Percentiles rank a stretch among this genome's conserved stretches.
These are phyloP conservation scores for Aurelia aurita DNA, from an alignment of 30 jellyfish, hydroid and myxozoan species.

Conservation along the genomic window DNA sequence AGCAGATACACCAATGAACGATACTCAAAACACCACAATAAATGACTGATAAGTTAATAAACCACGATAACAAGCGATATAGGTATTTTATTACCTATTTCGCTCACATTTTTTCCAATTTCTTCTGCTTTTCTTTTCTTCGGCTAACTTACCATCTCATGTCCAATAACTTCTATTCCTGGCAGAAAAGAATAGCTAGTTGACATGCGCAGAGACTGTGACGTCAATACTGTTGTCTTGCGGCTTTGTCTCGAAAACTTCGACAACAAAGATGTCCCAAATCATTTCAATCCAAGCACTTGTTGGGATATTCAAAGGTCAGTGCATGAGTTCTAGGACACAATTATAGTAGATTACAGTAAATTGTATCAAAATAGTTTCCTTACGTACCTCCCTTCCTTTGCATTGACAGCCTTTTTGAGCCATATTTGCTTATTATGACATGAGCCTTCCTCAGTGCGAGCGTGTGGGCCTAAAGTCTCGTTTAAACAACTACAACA, in stretches of 20 bases:
- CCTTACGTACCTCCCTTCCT: no score
- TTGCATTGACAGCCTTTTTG: no score
- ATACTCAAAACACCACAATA: background rate
- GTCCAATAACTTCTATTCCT: constrained; percentile 7
- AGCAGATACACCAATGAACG: background rate
- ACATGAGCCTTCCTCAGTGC: no score
- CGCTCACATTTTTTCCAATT: constrained; percentile 38
- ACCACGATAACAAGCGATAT: background rate
- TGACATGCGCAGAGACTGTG: constrained; percentile 30
- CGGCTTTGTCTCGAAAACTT: background rate
- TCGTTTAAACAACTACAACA: no score
- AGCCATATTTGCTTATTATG: no score
- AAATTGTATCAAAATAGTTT: no score
- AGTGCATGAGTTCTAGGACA: no score
- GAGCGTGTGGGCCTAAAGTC: no score
- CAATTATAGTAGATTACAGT: no score
- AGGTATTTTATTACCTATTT: background rate
- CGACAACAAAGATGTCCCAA: background rate
- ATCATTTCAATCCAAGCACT: background rate
- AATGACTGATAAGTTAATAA: background rate
- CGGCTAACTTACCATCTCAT: background rate
- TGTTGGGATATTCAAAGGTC: background rate
- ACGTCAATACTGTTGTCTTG: constrained; percentile 12
- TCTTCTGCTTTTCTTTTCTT: constrained; percentile 6
- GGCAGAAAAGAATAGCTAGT: background rate